These are phyloP conservation scores for Psococerastis gibbosa DNA, from an alignment of 2,888 invertebrate genomes.

Conservation along the genomic window DNA sequence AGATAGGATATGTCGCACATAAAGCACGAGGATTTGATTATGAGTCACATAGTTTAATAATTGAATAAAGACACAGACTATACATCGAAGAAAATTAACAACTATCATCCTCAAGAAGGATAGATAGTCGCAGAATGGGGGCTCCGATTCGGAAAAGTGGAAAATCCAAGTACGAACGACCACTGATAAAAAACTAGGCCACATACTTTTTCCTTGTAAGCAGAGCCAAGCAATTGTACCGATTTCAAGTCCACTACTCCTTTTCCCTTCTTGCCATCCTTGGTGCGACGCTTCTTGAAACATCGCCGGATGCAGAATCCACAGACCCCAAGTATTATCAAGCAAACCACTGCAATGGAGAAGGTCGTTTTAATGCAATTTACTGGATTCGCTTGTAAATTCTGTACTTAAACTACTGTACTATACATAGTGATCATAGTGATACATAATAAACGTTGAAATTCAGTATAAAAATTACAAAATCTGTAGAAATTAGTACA, in stretches of 20 bases:
- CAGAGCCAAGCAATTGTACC: conserved; percentile 86
- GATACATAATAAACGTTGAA: background rate
- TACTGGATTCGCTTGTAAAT: no score
- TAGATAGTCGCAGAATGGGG: background rate
- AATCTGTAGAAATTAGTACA: no score
- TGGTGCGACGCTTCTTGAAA: conserved; percentile 78
- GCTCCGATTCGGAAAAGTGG: background rate
- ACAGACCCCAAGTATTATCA: conserved; percentile 66
- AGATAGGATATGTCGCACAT: no score
- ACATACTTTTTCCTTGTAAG: conserved; percentile 94
- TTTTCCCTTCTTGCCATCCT: conserved; percentile 89
- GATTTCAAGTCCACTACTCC: conserved; percentile 87
- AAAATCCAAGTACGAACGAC: conserved; percentile 18
- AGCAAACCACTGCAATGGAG: conserved; percentile 30
- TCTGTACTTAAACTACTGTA: no score
- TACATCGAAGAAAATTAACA: no score
- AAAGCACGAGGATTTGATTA: no score
- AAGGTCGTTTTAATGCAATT: no score
- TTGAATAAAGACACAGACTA: no score
- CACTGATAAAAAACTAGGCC: conserved; percentile 23
- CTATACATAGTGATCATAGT: no score
- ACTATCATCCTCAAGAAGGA: background rate
- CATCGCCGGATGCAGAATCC: conserved; percentile 86
- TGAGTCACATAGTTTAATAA: no score
- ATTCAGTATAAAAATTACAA: conserved; percentile 7